These are phyloP conservation scores for Dorcus parallelipipedus DNA, from an alignment of 2,888 invertebrate genomes.

Conservation along the genomic window DNA sequence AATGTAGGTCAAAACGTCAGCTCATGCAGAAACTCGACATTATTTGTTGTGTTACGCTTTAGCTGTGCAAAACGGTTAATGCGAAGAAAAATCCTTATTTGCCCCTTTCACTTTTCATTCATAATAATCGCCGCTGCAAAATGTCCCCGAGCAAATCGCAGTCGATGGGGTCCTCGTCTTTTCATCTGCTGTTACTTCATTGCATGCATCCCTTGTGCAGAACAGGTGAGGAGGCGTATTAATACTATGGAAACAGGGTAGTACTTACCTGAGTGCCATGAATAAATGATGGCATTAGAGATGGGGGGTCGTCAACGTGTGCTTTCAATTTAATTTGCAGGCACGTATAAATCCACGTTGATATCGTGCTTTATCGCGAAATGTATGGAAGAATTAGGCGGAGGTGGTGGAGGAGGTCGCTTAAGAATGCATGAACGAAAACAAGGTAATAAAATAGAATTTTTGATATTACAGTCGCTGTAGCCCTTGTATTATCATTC, in stretches of 20 bases:
- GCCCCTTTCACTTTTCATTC: too few relatives aligned
- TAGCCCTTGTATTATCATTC: too few relatives aligned
- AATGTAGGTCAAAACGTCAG: neutral
- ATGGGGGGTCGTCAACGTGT: conserved; percentile 36
- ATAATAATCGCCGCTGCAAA: too few relatives aligned
- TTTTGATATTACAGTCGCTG: neutral
- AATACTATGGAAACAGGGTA: neutral
- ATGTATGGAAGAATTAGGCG: neutral
- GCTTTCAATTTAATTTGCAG: conserved; percentile 31
- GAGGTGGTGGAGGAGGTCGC: neutral
- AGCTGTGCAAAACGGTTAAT: too few relatives aligned
- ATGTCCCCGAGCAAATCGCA: neutral
- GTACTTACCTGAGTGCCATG: conserved; percentile 33
- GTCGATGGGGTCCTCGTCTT: neutral
- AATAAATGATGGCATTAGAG: conserved; percentile 58
- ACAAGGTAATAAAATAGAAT: neutral
- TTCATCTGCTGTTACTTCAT: neutral
- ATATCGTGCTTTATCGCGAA: neutral
- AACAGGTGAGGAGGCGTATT: neutral
- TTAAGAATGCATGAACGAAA: neutral
- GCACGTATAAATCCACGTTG: conserved; percentile 16
- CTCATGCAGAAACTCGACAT: neutral
- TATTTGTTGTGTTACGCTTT: too few relatives aligned
- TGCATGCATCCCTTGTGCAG: neutral
- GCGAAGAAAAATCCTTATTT: too few relatives aligned